A percentile compares a stretch with the other conserved stretches of the same genome.
Conservation (phyloP, 2,113 vertebrate species). For the Cromileptes altivelis region DNA sequence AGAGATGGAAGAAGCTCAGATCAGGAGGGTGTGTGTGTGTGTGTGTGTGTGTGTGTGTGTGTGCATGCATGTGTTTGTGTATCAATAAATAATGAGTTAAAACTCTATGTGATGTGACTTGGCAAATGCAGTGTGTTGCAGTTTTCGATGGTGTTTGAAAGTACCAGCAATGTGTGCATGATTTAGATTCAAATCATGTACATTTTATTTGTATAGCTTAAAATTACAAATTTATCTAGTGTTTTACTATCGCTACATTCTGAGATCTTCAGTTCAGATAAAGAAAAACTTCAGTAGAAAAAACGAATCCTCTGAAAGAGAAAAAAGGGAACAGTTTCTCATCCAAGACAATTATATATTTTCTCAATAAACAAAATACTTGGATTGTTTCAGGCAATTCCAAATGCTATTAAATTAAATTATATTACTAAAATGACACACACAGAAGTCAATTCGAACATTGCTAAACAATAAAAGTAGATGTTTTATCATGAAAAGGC, state of each 20-base stretch:
- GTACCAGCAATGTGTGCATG: background rate
- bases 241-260: background rate
- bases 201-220: background rate
- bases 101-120: constrained; percentile 38
- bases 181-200: background rate
- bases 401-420: background rate
- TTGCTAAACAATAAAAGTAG: background rate
- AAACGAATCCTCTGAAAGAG: background rate
- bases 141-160: constrained; percentile 33
- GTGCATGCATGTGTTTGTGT: constrained; percentile 7
- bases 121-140: background rate
- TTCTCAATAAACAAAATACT: background rate
- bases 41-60: background rate
- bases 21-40: constrained; percentile 1
- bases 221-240: background rate
- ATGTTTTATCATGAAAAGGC: background rate
- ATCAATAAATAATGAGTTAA: constrained; percentile 51
- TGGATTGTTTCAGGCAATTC: background rate
- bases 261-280: background rate
- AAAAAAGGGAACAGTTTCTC: background rate
- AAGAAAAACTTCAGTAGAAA: background rate
- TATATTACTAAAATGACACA: background rate
- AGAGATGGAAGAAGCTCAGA: constrained; percentile 33
- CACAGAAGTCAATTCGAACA: background rate
- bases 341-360: background rate